Conservation (phyloP, 2,113 vertebrate species). For the Xenopus borealis region DNA sequence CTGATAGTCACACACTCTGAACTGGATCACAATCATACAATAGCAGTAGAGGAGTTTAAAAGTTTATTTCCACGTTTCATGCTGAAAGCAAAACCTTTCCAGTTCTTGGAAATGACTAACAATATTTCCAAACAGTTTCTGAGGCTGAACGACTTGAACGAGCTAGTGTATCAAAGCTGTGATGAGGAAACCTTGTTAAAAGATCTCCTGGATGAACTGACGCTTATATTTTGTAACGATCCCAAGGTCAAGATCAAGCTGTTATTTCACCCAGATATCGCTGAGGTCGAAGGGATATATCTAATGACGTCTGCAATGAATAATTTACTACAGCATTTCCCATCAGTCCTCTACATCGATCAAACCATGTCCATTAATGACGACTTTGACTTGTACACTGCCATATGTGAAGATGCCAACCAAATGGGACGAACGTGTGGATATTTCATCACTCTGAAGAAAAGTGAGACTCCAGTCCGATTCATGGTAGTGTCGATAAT, state of each 20-base stretch:
- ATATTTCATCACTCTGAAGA: constrained; percentile 34
- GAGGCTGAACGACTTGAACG: constrained; percentile 27
- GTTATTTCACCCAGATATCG: constrained; percentile 43
- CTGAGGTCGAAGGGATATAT: constrained; percentile 43
- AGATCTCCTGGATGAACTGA: constrained; percentile 32
- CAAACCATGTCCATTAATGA: constrained; percentile 8
- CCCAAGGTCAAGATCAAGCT: constrained; percentile 39
- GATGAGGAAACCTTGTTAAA: constrained; percentile 40
- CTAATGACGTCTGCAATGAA: constrained; percentile 36
- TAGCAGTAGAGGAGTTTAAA: constrained; percentile 30
- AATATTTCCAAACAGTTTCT: constrained; percentile 47
- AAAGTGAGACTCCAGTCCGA: constrained; percentile 15
- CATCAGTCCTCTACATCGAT: constrained; percentile 38
- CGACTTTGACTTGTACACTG: constrained; percentile 40
- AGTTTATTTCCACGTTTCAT: constrained; percentile 34
- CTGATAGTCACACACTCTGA: constrained; percentile 43
- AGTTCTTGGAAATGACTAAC: constrained; percentile 46
- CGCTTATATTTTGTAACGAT: constrained; percentile 27
- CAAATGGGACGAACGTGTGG: constrained; percentile 34
- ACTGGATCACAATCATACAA: constrained; percentile 42
- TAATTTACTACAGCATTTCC: constrained; percentile 18
- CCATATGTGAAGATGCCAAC: constrained; percentile 39
- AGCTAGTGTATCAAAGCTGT: constrained; percentile 36
- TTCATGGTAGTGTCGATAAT: constrained; percentile 40
- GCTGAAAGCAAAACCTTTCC: constrained; percentile 38